phyloP scores from a whole-genome alignment of 2,797 vertebrate genomes.

The Falco berigora region DNA sequence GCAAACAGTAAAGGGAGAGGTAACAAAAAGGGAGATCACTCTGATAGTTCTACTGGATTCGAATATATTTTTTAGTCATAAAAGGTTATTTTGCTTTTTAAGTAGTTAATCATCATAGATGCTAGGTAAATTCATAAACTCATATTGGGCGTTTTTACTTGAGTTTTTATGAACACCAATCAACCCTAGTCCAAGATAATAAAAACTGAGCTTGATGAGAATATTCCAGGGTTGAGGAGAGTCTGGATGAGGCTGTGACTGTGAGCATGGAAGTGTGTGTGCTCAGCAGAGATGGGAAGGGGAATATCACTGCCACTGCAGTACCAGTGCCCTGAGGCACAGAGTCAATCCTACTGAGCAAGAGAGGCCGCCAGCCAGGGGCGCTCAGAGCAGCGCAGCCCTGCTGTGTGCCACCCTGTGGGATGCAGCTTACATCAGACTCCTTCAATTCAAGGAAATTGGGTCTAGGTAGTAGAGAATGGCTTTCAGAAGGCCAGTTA shows the following conservation, averaged over 20 bases:
- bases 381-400: not conserved
- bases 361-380: constrained; percentile 8
- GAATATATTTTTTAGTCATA: not conserved
- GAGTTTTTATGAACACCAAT: not conserved
- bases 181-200: not conserved
- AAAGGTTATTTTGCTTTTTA: not conserved
- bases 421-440: not conserved
- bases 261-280: not conserved
- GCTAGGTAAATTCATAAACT: not conserved
- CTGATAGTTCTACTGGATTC: not conserved
- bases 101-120: not conserved
- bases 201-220: not conserved
- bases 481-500: not conserved
- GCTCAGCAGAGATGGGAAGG: not conserved
- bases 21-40: not conserved
- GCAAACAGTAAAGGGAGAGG: not conserved
- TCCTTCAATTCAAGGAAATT: not conserved
- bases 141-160: not conserved
- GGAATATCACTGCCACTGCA: not conserved
- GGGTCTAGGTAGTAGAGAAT: not conserved
- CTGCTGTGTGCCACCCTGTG: not conserved
- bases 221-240: not conserved
- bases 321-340: not conserved
- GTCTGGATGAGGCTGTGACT: not conserved
- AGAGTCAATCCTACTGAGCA: not conserved